Base-by-base conservation (phyloP, 2,888 invertebrate genomes). In the Drosophila longiperda region DNA sequence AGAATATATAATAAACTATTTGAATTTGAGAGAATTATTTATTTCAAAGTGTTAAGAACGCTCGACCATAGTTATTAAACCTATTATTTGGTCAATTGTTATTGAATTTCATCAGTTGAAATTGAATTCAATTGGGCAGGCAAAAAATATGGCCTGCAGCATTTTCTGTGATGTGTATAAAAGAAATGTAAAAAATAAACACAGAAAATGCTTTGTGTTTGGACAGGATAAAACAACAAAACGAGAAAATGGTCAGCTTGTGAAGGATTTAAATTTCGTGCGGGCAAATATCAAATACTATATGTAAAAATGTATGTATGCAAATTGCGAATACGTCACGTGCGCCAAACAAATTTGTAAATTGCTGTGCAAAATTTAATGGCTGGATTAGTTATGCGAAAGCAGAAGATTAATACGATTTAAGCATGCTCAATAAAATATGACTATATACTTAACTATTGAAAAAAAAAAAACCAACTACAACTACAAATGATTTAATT, bases 241-340 rank as follows among this genome's bases (percentile, higher is more conserved):
- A 32, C 15, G 40, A 9, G 20, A 40, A 29, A 57, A 29, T 36
- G 33, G 17, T 26, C n/a, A 5, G 34, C 50, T 40, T 45, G 52
- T 53, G n/a, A 29, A 69, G 15, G 15, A 61, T 54, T 65, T 54
- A 49, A 79, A 63, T 63, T 40, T 26, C 59, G 55, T 54, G 57
- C 29, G 48, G 33, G 8, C 45, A 60, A 29, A 29, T 59, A 55
- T 75, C 66, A 71, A 62, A 55, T 36, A 11, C 12, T 6, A 29
- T 17, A 20, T 53, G 2, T 11, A 15, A 20, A 23, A 11, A 55
- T n/a, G 52, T 55, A 55, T n/a, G 52, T 55, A 66, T 61, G 60
- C 61, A 78, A 73, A 88, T 82, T 64, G 52, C 49, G 70, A 26
- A 82, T 68, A 61, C 71, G 75, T 49, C 80, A 78, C 81, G 81